These are phyloP conservation scores for Chloroceryle inda DNA, from an alignment of 2,797 vertebrate species.

Conservation along the genomic window DNA sequence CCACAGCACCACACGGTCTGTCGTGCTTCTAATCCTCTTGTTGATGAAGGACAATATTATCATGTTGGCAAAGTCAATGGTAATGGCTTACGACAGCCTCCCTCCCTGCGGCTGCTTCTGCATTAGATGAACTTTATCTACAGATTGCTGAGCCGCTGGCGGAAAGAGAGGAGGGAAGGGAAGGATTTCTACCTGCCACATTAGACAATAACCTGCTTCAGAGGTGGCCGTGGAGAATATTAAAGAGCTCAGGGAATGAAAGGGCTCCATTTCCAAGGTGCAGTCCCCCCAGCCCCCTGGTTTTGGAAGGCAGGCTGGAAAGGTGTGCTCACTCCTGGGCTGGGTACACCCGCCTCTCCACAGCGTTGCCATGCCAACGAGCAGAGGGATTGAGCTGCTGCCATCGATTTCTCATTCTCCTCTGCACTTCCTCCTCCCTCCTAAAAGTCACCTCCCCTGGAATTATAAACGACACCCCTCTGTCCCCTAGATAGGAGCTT, in stretches of 20 bases:
- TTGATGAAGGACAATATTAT: constrained; percentile 34
- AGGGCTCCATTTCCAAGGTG: not conserved
- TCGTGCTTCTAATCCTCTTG: not conserved
- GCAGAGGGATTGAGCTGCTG: not conserved
- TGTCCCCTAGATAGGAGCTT: not conserved
- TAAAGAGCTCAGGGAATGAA: constrained; percentile 7
- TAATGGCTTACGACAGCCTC: constrained; percentile 48
- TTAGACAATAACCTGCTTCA: constrained; percentile 43
- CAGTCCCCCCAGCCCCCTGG: not conserved
- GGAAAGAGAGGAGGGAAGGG: not conserved
- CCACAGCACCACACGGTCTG: fast-evolving
- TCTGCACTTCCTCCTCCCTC: not conserved
- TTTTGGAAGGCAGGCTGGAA: not conserved
- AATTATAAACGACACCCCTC: not conserved
- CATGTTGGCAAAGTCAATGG: constrained; percentile 32
- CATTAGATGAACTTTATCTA: constrained; percentile 44
- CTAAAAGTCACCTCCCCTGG: not conserved
- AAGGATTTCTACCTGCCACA: not conserved
- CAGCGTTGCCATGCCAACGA: not conserved
- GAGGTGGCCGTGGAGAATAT: not conserved
- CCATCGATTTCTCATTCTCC: not conserved
- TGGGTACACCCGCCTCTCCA: not conserved
- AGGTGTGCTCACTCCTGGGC: not conserved
- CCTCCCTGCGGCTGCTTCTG: constrained; percentile 36
- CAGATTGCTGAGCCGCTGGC: not conserved